phyloP scores from a whole-genome alignment of 2,113 vertebrate species.

The Orcinus orca region DNA sequence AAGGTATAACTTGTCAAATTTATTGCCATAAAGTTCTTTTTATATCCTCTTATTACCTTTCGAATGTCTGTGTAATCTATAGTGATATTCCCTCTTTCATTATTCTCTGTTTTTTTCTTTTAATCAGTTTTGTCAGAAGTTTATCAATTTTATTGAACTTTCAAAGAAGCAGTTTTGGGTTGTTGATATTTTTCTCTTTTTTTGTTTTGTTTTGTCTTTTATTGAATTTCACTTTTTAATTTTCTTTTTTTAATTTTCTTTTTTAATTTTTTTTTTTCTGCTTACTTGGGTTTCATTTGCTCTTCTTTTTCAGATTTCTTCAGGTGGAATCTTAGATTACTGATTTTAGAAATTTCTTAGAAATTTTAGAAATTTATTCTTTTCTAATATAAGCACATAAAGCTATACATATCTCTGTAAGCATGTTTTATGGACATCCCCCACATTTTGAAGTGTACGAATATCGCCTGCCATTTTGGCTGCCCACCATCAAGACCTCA shows the following conservation, averaged over 20 bases:
- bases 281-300: neutral
- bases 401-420: neutral
- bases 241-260: constrained; percentile 11
- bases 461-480: neutral
- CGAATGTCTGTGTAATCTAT: neutral
- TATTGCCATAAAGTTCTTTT: neutral
- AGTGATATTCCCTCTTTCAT: neutral
- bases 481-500: neutral
- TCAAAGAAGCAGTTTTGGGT: neutral
- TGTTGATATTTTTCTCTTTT: neutral
- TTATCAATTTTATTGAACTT: neutral
- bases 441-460: neutral
- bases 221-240: neutral
- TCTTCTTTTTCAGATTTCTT: neutral
- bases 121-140: neutral
- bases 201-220: neutral
- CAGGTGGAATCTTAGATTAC: neutral
- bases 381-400: neutral
- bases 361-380: neutral
- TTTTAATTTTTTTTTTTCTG: neutral
- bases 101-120: neutral
- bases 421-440: neutral
- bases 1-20: neutral
- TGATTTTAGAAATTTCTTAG: neutral
- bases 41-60: neutral